Evolutionary conservation across 2,888 invertebrate species (phyloP), one percentile per base, ranked within the genome.

Genomic region (Bellardia pandia): DNA sequence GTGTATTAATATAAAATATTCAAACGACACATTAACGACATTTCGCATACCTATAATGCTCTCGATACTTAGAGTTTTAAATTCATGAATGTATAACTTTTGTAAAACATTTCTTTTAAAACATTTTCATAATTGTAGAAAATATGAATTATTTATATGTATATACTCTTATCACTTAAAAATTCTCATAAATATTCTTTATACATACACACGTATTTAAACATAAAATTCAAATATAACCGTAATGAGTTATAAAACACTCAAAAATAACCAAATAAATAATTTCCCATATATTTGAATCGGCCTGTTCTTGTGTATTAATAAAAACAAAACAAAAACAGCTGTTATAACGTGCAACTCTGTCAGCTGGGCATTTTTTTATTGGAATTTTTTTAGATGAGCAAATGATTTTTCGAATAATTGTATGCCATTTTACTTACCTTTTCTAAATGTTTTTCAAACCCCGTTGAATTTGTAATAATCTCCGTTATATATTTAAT

Each of bases 361-460:
- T 6, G 45, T 3, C 53, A 72, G 79, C 48, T 71, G 71, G 2
- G 7, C 33, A 4, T 33, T 53, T 23, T 56, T 64, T 64, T 53
- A n/a, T 60, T 79, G 8, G 14, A 16, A 56, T 40, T 72, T 23
- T 60, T 77, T 77, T 77, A 48, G 53, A 42, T 77, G 74, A 16
- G 58, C 81, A 13, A 51, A n/a, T 23, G 74, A 72, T 66, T 51
- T 74, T 71, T 58, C 58, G 42, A 23, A 69, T 9, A 14, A 51
- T 76, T 62, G 16, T 2, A 45, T 9, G 5, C 60, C 48, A 33
- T 40, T 58, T 16, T 11, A 82, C 91, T 91, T 89, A 95, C 95
- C 90, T 94, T 94, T 88, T 94, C 93, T 87, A 95, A 89, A 51
- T 93, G 93, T 48, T 91, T 92, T 60, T 94, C 94, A 86, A 94